Base-by-base conservation (phyloP, 2,888 invertebrate species). In the Antheraea assamensis region DNA sequence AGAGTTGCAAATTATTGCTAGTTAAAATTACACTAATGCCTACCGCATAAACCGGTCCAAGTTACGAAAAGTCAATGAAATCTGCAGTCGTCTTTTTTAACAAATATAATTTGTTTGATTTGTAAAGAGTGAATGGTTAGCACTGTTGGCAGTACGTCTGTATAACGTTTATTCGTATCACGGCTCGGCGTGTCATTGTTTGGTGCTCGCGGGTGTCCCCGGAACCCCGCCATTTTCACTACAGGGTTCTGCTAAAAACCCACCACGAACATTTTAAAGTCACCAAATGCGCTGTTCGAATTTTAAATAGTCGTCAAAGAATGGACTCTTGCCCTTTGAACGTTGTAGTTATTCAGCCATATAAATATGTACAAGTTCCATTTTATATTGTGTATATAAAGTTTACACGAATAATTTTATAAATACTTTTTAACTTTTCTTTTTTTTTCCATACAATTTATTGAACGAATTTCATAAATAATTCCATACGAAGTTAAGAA, bases 31-130 rank as follows among this genome's bases (percentile, higher is more conserved):
- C 24, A 10, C 21, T 68, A 68, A 19, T 66, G 31, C 66, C 19
- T 66, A 10, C n/a, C 10, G 68, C n/a, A 35, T 68, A 68, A 76
- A 79, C 74, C 75, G 77, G 74, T 76, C 76, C 76, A 76, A 75
- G 76, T 75, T 21, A 81, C 81, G 79, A 80, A 79, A 82, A 74
- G 76, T 75, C 74, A 85, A 87, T 85, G 84, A 86, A 85, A 85
- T 86, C 85, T 85, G 85, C 87, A 88, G 88, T 89, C 86, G 86
- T 85, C 82, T 88, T 90, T 90, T 92, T 87, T 85, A 86, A 90
- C 87, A 91, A 91, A 92, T 91, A 92, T 91, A 93, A 93, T 93
- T 92, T 93, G 92, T 93, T 92, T 93, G 92, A 92, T 92, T 93
- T 94, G 91, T 92, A 91, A 89, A 89, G 92, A 90, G 86, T 89